phyloP scores from a whole-genome alignment of 1,140 invertebrate genomes.

The Samia ricini region DNA sequence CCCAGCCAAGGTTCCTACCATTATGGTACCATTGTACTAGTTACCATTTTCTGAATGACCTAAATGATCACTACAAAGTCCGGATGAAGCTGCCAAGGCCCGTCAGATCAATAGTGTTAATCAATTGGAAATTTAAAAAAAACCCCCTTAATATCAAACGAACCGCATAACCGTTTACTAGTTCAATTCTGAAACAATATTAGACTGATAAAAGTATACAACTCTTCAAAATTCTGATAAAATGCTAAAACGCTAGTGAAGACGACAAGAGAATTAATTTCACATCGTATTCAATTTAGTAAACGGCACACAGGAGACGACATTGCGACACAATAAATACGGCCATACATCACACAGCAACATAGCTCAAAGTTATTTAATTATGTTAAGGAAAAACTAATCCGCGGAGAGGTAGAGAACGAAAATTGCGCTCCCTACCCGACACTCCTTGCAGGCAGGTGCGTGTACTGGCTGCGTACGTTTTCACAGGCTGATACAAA shows the following conservation, averaged over 20 bases:
- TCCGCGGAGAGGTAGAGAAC: constrained; percentile 55
- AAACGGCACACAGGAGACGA: not conserved
- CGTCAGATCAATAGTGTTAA: no score
- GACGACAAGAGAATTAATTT: not conserved
- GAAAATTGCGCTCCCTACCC: constrained; percentile 57
- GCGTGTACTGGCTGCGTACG: constrained; percentile 49
- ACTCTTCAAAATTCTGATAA: no score
- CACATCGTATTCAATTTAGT: not conserved
- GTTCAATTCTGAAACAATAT: no score
- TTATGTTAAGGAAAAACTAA: constrained; percentile 76
- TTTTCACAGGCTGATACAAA: constrained; percentile 42
- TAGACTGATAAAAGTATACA: no score
- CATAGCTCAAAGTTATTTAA: constrained; percentile 76
- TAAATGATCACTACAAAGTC: no score
- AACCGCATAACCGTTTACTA: no score
- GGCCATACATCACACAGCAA: constrained; percentile 66
- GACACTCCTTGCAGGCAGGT: constrained; percentile 46
- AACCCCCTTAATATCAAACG: no score
- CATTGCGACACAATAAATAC: constrained; percentile 75
- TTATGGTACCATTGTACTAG: no score
- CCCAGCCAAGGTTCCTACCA: no score
- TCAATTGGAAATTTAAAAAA: no score
- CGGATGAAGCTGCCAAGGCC: no score
- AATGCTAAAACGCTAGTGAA: not conserved
- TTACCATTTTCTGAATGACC: no score